Base-by-base conservation (phyloP, 2,888 invertebrate species). In the Drosophila phalerata region DNA sequence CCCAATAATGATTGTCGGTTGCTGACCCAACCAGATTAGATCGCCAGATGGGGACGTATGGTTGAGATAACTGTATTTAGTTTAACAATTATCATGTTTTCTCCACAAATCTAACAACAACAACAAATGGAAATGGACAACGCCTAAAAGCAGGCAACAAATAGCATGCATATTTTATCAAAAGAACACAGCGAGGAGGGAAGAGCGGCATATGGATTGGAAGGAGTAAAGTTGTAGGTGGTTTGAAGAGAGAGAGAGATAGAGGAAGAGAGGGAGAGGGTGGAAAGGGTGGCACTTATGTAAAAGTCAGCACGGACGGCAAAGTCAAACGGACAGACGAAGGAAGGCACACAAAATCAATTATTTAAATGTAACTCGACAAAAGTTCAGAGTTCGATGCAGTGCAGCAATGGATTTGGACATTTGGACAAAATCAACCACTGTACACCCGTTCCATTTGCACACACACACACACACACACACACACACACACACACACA, bases 331-430 rank as follows among this genome's bases (percentile, higher is more conserved):
- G 55, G 49, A 53, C 48, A 37, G 48, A 45, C 30, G 25, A 60
- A 60, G 49, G 48, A 60, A 60, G 49, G 48, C 61, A 78, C 37
- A 73, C 62, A 71, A 83, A 83, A 86, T 86, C 77, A 84, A 80
- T 89, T 84, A 84, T 89, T 84, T 69, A 84, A 86, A 86, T 85
- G 69, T 58, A 70, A 60, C 51, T 71, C 51, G 49, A 30, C 48
- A 13, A 77, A 84, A 77, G 81, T 77, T 77, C 74, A 70, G 52
- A 81, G 70, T 73, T 84, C 69, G 62, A 58, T 69, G 81, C 64
- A 55, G 49, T 67, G 74, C 67, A 67, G 53, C 69, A 52, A 15
- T 42, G 42, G n/a, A 15, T 19, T 34, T 37, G 62, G 67, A 48
- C 77, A 30, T 37, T 48, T 17, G 34, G 1, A 30, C 34, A 38